Evolutionary conservation across 2,888 invertebrate genomes (phyloP).

Genomic region (Tridacna gigas): DNA sequence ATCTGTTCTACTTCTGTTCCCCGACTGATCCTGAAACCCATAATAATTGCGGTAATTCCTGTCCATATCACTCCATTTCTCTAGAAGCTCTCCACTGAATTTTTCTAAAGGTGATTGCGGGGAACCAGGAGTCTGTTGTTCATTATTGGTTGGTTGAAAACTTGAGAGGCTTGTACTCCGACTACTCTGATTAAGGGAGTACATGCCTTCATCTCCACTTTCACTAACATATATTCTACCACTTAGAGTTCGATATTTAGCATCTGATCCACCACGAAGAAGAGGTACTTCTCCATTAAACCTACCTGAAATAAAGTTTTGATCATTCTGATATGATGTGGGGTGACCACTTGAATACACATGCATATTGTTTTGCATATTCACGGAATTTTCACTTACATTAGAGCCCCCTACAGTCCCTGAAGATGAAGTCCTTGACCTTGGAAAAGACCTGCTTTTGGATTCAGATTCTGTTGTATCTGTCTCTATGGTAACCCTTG

Average conservation of each 20-base stretch:
- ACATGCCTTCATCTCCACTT: conserved; percentile 62
- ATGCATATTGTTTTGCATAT: not conserved
- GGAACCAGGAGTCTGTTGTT: conserved; percentile 10
- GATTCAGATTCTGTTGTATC: conserved; percentile 3
- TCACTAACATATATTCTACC: conserved; percentile 63
- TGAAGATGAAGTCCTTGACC: conserved; percentile 17
- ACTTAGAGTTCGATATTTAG: conserved; percentile 36
- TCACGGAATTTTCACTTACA: not conserved
- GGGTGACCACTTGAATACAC: not conserved
- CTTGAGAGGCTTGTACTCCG: conserved; percentile 62
- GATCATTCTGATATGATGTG: not conserved
- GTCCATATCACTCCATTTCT: conserved; percentile 74
- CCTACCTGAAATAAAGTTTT: not conserved
- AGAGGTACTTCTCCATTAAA: conserved; percentile 40
- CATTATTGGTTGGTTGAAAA: conserved; percentile 56
- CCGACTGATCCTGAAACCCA: conserved; percentile 66
- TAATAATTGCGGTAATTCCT: conserved; percentile 72
- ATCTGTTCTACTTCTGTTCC: conserved; percentile 60
- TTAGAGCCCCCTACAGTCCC: conserved; percentile 18
- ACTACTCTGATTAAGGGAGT: conserved; percentile 62
- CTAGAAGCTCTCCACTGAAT: conserved; percentile 65
- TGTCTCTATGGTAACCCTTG: conserved; percentile 10
- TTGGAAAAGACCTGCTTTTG: conserved; percentile 9
- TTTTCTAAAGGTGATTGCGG: conserved; percentile 57
- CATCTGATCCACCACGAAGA: conserved; percentile 45